phyloP scores from a whole-genome alignment of 2,888 invertebrate species.

The Drosophila greeni region DNA sequence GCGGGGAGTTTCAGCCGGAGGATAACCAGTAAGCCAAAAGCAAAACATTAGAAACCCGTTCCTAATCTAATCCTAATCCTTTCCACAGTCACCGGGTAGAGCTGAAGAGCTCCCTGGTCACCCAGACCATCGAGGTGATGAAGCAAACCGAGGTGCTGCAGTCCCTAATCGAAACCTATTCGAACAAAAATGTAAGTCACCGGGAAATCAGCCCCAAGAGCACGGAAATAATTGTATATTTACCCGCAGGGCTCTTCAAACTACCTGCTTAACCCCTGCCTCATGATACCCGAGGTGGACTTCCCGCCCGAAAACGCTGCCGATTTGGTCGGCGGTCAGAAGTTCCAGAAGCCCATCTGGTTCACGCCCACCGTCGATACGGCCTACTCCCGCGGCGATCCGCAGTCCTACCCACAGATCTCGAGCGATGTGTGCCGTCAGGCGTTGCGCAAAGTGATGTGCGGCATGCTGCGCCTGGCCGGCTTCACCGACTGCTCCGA shows the following conservation, averaged over 20 bases:
- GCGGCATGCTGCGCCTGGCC: constrained; percentile 76
- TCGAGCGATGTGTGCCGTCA: constrained; percentile 66
- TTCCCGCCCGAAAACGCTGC: constrained; percentile 77
- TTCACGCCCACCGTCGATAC: constrained; percentile 76
- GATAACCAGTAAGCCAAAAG: constrained; percentile 54
- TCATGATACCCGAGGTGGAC: constrained; percentile 78
- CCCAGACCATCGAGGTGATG: constrained; percentile 79
- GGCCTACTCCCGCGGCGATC: constrained; percentile 72
- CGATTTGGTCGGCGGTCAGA: constrained; percentile 74
- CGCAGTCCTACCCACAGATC: constrained; percentile 67
- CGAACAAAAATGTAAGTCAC: constrained; percentile 75
- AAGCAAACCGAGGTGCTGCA: constrained; percentile 78
- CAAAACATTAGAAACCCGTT: not conserved
- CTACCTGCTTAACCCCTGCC: constrained; percentile 76
- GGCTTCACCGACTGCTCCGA: constrained; percentile 77
- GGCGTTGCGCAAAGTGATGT: constrained; percentile 75
- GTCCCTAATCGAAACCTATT: constrained; percentile 77
- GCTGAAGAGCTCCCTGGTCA: constrained; percentile 76
- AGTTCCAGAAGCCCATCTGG: constrained; percentile 78
- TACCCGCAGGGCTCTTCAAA: constrained; percentile 72
- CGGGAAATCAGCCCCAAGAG: too few relatives aligned
- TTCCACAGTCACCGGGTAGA: constrained; percentile 63
- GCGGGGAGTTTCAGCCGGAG: constrained; percentile 37
- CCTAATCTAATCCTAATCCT: not conserved
- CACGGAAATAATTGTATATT: not conserved